Evolutionary conservation across 2,888 invertebrate species (phyloP).

Genomic region (Melikaiella ostensackeni): DNA sequence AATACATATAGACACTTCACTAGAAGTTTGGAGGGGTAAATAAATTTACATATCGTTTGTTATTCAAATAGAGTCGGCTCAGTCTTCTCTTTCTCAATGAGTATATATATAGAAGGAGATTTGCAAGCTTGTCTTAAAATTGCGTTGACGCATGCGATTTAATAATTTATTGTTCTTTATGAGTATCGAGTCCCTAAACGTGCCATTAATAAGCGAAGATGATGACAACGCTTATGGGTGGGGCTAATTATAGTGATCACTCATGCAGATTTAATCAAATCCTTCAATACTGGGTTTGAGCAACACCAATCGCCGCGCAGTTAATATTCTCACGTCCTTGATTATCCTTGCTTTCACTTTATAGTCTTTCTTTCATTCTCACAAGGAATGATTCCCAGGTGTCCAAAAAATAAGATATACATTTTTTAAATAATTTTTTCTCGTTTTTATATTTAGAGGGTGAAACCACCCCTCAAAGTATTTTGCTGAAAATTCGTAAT

Average conservation of each 20-base stretch:
- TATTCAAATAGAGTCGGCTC: slow-evolving; percentile 73
- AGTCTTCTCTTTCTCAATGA: slow-evolving; percentile 70
- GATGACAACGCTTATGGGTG: slow-evolving; percentile 66
- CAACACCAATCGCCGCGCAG: slow-evolving; percentile 41
- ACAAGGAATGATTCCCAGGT: too few relatives aligned
- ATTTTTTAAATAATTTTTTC: too few relatives aligned
- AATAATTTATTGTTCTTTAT: slow-evolving; percentile 66
- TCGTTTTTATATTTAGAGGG: too few relatives aligned
- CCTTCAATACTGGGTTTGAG: slow-evolving; percentile 49
- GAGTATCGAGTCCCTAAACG: slow-evolving; percentile 60
- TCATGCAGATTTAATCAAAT: slow-evolving; percentile 60
- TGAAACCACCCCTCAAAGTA: too few relatives aligned
- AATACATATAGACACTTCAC: neutral
- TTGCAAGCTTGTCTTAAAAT: slow-evolving; percentile 59
- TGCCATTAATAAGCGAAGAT: slow-evolving; percentile 65
- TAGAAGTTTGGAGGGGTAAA: slow-evolving; percentile 45
- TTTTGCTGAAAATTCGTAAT: too few relatives aligned
- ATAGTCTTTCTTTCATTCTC: slow-evolving; percentile 43
- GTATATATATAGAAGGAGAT: slow-evolving; percentile 57
- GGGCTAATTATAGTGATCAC: slow-evolving; percentile 65
- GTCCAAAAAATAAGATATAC: too few relatives aligned
- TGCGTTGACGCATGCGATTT: slow-evolving; percentile 64
- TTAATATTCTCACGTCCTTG: slow-evolving; percentile 52
- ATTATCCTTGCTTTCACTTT: slow-evolving; percentile 56
- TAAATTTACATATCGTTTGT: slow-evolving; percentile 75